Percentiles rank a stretch among this genome's conserved stretches.
These are phyloP conservation scores for Drosophila biarmipes DNA, from an alignment of 1,140 invertebrate species.

Conservation along the genomic window DNA sequence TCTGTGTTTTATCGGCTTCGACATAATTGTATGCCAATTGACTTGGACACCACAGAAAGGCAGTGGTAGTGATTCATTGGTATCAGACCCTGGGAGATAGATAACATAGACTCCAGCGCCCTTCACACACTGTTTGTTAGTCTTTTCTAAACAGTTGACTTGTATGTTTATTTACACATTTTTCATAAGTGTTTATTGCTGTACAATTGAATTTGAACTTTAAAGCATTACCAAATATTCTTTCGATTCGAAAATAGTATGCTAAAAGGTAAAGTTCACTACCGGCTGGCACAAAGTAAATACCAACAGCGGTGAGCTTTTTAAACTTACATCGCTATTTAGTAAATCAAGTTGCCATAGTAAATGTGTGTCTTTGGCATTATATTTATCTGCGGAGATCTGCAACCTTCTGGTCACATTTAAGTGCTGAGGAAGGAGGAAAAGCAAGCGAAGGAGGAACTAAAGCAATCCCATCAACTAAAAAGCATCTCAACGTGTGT, in stretches of 20 bases:
- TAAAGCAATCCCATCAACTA: slow-evolving; percentile 81
- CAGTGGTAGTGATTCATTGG: slow-evolving; percentile 42
- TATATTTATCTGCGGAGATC: slow-evolving; percentile 21
- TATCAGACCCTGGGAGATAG: slow-evolving; percentile 14
- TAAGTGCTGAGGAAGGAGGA: slow-evolving; percentile 42
- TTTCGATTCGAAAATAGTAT: no score
- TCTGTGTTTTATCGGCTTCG: slow-evolving; percentile 37
- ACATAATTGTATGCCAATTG: slow-evolving; percentile 64
- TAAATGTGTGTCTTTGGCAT: slow-evolving; percentile 28
- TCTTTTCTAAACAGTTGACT: not conserved
- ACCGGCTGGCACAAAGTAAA: not conserved
- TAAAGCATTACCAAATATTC: no score
- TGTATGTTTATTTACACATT: not conserved
- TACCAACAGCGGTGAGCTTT: not conserved
- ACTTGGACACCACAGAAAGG: slow-evolving; percentile 21
- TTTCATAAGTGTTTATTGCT: not conserved
- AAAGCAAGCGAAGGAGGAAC: slow-evolving; percentile 53
- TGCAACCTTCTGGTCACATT: slow-evolving; percentile 49
- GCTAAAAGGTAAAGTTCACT: no score
- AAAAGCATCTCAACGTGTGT: slow-evolving; percentile 78
- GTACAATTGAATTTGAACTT: no score
- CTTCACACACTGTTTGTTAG: not conserved
- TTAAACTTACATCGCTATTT: slow-evolving; percentile 13
- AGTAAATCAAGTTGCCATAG: not conserved
- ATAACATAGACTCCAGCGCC: not conserved